phyloP scores from a whole-genome alignment of 2,888 invertebrate genomes.

The Ectemnius lituratus region DNA sequence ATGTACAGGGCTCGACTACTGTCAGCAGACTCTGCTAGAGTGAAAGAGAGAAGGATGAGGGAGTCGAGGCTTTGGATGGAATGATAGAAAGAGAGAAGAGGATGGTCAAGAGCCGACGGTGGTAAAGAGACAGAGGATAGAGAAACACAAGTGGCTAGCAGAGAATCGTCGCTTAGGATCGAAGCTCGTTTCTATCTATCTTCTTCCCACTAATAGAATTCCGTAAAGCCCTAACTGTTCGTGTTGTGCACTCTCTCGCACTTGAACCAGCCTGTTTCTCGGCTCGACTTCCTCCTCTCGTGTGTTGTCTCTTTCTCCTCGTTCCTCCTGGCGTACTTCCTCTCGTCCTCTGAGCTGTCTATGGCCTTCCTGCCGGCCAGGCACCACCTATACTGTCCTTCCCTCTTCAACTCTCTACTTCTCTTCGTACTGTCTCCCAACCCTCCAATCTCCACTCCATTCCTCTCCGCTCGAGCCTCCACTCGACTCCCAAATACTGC shows the following conservation, averaged over 20 bases:
- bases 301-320: conserved; percentile 3
- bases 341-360: conserved; percentile 48
- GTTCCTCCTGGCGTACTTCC: conserved; percentile 4
- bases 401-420: conserved; percentile 39
- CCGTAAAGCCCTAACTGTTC: conserved; percentile 38
- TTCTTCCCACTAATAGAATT: conserved; percentile 47
- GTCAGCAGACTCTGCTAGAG: conserved; percentile 58
- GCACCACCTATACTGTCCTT: conserved; percentile 39
- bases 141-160: conserved; percentile 47
- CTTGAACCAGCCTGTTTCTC: conserved; percentile 9
- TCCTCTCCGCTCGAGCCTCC: conserved; percentile 59
- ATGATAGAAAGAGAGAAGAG: not conserved
- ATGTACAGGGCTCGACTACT: conserved; percentile 47
- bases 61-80: conserved; percentile 10
- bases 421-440: conserved; percentile 48
- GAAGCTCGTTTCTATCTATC: conserved; percentile 52
- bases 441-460: conserved; percentile 57
- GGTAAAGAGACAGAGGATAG: conserved; percentile 24
- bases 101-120: conserved; percentile 37
- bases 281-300: conserved; percentile 8
- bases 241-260: not conserved
- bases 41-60: conserved; percentile 33
- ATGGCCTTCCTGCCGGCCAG: not conserved
- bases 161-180: conserved; percentile 59
- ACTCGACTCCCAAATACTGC: conserved; percentile 73